phyloP scores from a whole-genome alignment of 2,888 invertebrate genomes.

The Thymelicus sylvestris region DNA sequence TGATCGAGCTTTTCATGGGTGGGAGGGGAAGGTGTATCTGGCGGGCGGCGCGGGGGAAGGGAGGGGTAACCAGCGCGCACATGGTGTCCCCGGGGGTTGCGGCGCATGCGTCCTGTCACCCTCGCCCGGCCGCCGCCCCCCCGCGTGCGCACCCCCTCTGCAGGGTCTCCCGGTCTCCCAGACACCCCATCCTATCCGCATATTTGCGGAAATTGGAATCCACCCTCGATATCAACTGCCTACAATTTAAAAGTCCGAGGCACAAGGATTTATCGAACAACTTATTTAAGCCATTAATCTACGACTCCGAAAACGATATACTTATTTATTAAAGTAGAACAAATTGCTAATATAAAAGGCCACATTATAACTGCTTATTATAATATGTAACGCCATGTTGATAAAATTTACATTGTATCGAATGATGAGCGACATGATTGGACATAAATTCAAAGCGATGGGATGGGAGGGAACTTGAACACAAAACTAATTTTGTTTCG shows the following conservation, averaged over 20 bases:
- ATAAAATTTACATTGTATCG: constrained; percentile 19
- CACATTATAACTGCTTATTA: background rate
- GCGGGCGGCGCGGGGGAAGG: constrained; percentile 45
- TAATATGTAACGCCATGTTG: background rate
- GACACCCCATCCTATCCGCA: constrained; percentile 67
- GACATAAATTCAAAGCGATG: constrained; percentile 28
- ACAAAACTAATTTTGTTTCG: constrained; percentile 27
- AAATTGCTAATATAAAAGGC: background rate
- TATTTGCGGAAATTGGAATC: constrained; percentile 79
- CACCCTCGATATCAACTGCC: constrained; percentile 58
- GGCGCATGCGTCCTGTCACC: constrained; percentile 61
- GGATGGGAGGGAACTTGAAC: constrained; percentile 21
- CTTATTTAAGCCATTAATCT: background rate
- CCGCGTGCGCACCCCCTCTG: constrained; percentile 54
- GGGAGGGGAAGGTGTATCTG: constrained; percentile 45
- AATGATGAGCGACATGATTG: constrained; percentile 10
- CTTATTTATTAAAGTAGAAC: background rate
- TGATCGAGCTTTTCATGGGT: constrained; percentile 62
- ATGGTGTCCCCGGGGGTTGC: constrained; percentile 44
- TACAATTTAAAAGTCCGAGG: constrained; percentile 44
- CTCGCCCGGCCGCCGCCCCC: constrained; percentile 45
- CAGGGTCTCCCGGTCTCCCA: constrained; percentile 62
- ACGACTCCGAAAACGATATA: background rate
- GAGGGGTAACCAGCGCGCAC: constrained; percentile 45
- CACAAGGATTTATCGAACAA: constrained; percentile 8